Evolutionary conservation across 2,113 vertebrate species (phyloP).

Genomic region (Corythornis cristatus): DNA sequence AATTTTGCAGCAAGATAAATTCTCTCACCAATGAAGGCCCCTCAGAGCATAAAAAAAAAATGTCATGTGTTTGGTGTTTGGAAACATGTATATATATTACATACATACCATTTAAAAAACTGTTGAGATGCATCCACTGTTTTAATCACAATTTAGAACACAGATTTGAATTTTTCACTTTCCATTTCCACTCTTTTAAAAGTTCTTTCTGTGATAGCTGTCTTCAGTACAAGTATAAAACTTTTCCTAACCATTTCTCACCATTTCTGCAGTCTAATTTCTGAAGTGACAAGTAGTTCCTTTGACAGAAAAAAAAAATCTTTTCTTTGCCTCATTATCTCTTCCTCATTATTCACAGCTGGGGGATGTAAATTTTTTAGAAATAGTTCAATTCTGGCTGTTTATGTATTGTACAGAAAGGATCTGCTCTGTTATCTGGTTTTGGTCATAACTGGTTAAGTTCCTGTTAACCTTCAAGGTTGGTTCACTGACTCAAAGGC

Average conservation of each 20-base stretch:
- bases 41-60: neutral
- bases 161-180: neutral
- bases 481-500: constrained; percentile 26
- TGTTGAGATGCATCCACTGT: neutral
- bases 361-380: neutral
- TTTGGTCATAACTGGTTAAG: constrained; percentile 5
- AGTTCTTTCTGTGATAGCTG: neutral
- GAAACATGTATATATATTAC: neutral
- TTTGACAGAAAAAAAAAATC: neutral
- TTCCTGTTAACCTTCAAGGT: constrained; percentile 32
- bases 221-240: neutral
- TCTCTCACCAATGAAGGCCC: neutral
- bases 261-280: neutral
- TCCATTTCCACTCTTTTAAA: neutral
- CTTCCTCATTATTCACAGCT: neutral
- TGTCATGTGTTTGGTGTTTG: neutral
- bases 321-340: neutral
- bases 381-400: neutral
- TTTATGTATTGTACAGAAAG: neutral
- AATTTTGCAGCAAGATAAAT: neutral
- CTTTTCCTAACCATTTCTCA: neutral
- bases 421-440: neutral
- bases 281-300: neutral
- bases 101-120: neutral
- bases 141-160: neutral